A percentile compares a stretch with the other conserved stretches of the same genome.
These are phyloP conservation scores for Chaitophorus viminalis DNA, from an alignment of 2,888 invertebrate genomes.

Conservation along the genomic window DNA sequence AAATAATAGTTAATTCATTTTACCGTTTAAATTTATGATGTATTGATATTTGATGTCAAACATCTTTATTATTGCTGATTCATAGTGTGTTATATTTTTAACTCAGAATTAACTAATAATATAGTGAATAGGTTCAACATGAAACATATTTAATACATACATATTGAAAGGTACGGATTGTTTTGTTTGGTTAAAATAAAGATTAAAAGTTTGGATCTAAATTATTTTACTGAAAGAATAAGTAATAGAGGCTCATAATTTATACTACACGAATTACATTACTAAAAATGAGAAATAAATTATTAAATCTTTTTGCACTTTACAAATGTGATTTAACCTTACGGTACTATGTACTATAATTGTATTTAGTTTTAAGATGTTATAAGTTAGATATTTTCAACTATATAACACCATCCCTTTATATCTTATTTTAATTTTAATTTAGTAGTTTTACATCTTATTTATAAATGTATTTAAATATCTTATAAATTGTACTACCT, in stretches of 20 bases:
- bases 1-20: no score
- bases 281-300: background rate
- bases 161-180: no score
- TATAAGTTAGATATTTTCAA: background rate
- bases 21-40: no score
- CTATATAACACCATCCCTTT: background rate
- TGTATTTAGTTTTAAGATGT: background rate
- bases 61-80: no score
- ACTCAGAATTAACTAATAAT: no score
- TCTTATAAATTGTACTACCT: background rate
- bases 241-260: background rate
- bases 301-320: background rate
- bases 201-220: background rate
- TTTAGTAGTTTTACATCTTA: background rate
- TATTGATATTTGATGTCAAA: no score
- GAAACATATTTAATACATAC: no score
- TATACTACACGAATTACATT: background rate
- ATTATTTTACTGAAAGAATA: background rate
- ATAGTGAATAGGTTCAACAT: no score
- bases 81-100: no score
- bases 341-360: background rate
- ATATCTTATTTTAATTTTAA: background rate
- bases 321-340: background rate
- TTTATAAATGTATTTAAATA: background rate
- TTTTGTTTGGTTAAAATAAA: background rate